Percentiles rank a stretch among this genome's conserved stretches.
Evolutionary conservation across 1,140 invertebrate species (phyloP).

Genomic region (Tetragonula clypearis): DNA sequence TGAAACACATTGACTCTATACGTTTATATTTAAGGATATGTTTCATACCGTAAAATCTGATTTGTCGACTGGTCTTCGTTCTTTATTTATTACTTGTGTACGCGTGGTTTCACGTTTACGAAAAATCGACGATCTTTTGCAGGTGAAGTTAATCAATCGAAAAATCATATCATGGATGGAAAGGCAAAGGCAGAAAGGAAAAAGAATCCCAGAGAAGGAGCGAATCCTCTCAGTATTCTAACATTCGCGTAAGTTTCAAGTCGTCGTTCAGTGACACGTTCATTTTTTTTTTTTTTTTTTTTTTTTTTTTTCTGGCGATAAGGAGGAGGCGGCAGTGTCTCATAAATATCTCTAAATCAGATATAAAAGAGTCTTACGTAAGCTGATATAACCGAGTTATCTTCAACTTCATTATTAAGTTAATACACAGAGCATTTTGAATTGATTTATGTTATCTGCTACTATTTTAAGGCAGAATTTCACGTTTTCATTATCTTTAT

Average conservation of each 20-base stretch:
- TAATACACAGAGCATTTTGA: not conserved
- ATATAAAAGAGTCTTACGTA: not conserved
- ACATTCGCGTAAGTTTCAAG: constrained; percentile 82
- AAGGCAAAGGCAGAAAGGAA: constrained; percentile 76
- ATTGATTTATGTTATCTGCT: constrained; percentile 14
- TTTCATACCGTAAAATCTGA: not conserved
- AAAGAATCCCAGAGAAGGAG: constrained; percentile 82
- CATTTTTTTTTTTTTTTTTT: no score
- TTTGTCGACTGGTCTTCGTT: not conserved
- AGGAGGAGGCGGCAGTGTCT: no score
- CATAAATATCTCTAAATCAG: constrained; percentile 1
- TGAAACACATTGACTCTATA: no score
- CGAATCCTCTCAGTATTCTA: constrained; percentile 82
- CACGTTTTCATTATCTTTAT: constrained; percentile 6
- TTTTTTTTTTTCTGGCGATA: no score
- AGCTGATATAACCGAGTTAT: not conserved
- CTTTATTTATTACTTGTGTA: not conserved
- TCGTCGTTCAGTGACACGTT: not conserved
- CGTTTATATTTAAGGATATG: not conserved
- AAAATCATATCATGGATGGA: constrained; percentile 78
- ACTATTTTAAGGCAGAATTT: not conserved
- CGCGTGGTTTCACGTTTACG: not conserved
- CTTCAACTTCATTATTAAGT: not conserved
- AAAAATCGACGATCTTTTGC: constrained; percentile 17
- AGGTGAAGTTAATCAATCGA: constrained; percentile 21